A percentile compares a stretch with the other conserved stretches of the same genome.
Conservation (phyloP, 2,888 invertebrate genomes). For the Polyploca ridens region DNA sequence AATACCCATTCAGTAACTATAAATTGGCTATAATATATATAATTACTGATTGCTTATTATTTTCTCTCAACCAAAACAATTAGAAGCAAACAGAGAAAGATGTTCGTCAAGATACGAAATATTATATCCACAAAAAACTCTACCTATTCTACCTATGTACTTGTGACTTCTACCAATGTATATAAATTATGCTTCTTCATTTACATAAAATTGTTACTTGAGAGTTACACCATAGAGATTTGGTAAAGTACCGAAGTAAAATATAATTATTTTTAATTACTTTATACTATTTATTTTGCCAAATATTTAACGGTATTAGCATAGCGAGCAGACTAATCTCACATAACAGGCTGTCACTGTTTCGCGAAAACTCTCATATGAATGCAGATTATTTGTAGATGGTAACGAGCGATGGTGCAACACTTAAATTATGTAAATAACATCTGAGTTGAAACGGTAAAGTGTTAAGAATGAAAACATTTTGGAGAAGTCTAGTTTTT, state of each 20-base stretch:
- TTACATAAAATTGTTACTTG: neutral
- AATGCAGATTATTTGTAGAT: conserved; percentile 28
- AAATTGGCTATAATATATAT: too few relatives aligned
- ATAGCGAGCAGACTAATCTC: conserved; percentile 14
- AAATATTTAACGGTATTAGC: conserved; percentile 24
- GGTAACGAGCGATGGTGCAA: neutral
- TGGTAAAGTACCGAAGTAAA: neutral
- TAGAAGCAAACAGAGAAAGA: too few relatives aligned
- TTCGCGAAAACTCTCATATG: conserved; percentile 56
- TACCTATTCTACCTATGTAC: too few relatives aligned
- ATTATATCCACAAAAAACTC: too few relatives aligned
- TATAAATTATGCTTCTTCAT: too few relatives aligned
- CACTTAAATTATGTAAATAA: conserved; percentile 3
- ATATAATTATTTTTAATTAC: neutral
- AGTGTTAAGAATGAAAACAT: neutral
- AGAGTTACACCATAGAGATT: too few relatives aligned
- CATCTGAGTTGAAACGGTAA: neutral
- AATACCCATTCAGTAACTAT: too few relatives aligned
- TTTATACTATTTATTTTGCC: conserved; percentile 21
- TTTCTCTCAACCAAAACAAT: too few relatives aligned
- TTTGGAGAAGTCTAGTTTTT: neutral
- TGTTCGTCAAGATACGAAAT: too few relatives aligned
- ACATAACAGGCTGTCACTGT: conserved; percentile 43
- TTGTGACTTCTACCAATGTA: too few relatives aligned
- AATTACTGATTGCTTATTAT: too few relatives aligned